Conservation (phyloP, 2,888 invertebrate species). For the Leptopilina drosophilae region DNA sequence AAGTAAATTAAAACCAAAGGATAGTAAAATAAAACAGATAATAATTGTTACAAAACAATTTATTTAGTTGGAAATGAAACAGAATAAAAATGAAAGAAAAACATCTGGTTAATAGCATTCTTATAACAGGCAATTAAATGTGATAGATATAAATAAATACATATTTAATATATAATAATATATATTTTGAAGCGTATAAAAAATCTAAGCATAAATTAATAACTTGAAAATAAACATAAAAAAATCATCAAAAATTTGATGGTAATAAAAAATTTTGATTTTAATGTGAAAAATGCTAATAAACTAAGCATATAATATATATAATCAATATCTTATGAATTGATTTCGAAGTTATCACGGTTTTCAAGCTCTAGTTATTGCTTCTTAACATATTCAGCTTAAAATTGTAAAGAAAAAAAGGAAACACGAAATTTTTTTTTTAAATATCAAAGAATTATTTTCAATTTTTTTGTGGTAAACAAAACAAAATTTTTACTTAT, state of each 20-base stretch:
- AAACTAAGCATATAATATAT: conserved; percentile 44
- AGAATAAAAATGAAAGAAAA: conserved; percentile 28
- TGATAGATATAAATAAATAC: conserved; percentile 37
- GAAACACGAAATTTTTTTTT: conserved; percentile 45
- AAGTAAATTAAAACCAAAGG: neutral
- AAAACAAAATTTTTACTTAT: conserved; percentile 15
- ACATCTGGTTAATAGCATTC: conserved; percentile 32
- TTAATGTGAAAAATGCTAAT: neutral
- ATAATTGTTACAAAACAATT: conserved; percentile 55
- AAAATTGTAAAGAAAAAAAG: conserved; percentile 54
- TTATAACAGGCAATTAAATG: neutral
- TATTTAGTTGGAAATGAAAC: conserved; percentile 55
- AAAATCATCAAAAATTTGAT: conserved; percentile 1
- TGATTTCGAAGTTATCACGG: conserved; percentile 68
- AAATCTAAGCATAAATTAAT: conserved; percentile 34
- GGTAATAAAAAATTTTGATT: conserved; percentile 30
- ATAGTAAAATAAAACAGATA: conserved; percentile 39
- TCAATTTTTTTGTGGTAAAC: neutral
- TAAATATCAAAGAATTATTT: neutral
- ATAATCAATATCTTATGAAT: conserved; percentile 47
- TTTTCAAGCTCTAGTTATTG: conserved; percentile 74
- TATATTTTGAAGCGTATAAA: conserved; percentile 18
- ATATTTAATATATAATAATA: neutral
- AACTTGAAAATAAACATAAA: conserved; percentile 14
- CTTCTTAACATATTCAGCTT: conserved; percentile 71